A percentile compares a stretch with the other conserved stretches of the same genome.
Evolutionary conservation across 2,113 vertebrate genomes (phyloP).

Genomic region (Oceanodroma tethys): DNA sequence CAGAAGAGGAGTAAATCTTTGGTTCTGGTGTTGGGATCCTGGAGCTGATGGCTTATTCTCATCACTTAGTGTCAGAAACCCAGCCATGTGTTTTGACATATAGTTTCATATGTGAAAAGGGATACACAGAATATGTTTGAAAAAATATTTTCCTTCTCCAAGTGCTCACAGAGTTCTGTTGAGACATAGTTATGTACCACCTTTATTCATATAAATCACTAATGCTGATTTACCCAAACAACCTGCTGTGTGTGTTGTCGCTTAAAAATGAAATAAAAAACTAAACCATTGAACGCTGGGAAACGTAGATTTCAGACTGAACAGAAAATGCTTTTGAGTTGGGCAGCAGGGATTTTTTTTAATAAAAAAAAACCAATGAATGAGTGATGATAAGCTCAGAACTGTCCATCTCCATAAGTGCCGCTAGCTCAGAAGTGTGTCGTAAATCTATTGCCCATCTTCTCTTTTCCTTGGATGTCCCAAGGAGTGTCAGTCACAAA

Average conservation of each 20-base stretch:
- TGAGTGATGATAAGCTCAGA: slow-evolving; percentile 15
- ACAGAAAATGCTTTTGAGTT: neutral
- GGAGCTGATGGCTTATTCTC: neutral
- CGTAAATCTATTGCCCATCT: neutral
- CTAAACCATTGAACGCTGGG: neutral
- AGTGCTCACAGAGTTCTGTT: neutral
- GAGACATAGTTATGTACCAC: neutral
- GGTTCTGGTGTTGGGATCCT: neutral
- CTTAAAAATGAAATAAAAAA: neutral
- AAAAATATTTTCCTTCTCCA: neutral
- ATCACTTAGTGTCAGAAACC: neutral
- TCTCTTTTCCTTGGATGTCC: neutral
- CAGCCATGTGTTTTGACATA: neutral
- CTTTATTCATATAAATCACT: slow-evolving; percentile 5
- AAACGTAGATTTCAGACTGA: neutral
- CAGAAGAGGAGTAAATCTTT: neutral
- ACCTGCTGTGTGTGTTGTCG: neutral
- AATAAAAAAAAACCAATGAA: neutral
- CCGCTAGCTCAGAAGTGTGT: neutral
- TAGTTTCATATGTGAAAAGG: neutral
- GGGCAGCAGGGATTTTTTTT: neutral
- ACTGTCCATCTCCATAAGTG: neutral
- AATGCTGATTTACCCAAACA: slow-evolving; percentile 1
- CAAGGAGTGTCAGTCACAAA: neutral
- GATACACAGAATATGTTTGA: neutral